Percentiles rank a stretch among this genome's conserved stretches.
Conservation (phyloP, 2,797 vertebrate genomes). For the Xiphorhynchus erythropygius region DNA sequence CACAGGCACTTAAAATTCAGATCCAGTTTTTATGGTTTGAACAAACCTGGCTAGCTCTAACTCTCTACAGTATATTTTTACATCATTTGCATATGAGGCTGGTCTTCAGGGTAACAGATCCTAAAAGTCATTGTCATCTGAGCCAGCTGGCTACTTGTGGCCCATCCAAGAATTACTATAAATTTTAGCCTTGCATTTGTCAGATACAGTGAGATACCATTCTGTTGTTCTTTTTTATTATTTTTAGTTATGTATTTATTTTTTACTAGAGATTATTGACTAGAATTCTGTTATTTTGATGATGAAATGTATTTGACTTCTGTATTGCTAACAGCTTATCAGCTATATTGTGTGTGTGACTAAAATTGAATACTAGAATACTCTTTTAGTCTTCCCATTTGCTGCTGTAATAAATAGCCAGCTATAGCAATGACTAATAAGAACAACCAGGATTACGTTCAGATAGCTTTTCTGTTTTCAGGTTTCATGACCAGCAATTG, state of each 20-base stretch:
- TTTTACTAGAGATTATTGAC: neutral
- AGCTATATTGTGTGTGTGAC: neutral
- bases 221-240: neutral
- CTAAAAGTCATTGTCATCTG: neutral
- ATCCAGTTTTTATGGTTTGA: neutral
- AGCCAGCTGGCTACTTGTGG: neutral
- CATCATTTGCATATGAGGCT: neutral
- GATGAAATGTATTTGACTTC: slow-evolving; percentile 3
- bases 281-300: neutral
- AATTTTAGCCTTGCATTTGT: neutral
- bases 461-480: slow-evolving; percentile 28
- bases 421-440: slow-evolving; percentile 44
- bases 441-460: slow-evolving; percentile 20
- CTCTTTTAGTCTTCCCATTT: neutral
- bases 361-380: neutral
- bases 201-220: neutral
- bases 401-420: slow-evolving; percentile 34
- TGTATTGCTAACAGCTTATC: neutral
- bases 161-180: neutral
- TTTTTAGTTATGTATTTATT: neutral
- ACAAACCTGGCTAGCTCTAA: neutral
- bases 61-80: neutral
- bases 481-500: slow-evolving; percentile 47
- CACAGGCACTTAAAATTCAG: slow-evolving; percentile 26
- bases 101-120: neutral